Conservation (phyloP, 2,113 vertebrate species). For the Emydocephalus ijimae region DNA sequence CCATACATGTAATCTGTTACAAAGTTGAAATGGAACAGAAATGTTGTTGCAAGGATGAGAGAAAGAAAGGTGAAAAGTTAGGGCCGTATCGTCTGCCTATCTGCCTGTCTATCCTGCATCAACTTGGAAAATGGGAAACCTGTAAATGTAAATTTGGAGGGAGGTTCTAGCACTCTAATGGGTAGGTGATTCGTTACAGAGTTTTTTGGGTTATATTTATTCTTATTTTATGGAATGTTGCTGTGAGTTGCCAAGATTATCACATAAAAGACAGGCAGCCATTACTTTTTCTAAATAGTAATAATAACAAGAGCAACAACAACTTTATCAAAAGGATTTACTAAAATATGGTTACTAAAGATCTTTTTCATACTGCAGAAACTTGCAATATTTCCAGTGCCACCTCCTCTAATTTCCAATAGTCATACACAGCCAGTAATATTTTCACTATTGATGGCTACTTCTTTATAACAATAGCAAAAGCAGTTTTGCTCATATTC, state of each 20-base stretch:
- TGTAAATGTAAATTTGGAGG: not conserved
- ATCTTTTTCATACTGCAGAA: not conserved
- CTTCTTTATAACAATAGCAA: not conserved
- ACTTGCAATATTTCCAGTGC: not conserved
- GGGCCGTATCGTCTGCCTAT: not conserved
- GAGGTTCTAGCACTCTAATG: not conserved
- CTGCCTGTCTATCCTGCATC: not conserved
- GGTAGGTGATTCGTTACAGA: not conserved
- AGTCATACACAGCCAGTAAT: not conserved
- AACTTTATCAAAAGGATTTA: not conserved
- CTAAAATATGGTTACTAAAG: not conserved
- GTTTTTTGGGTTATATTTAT: not conserved
- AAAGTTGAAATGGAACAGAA: not conserved
- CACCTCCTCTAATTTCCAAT: not conserved
- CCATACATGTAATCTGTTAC: not conserved
- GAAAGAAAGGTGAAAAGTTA: not conserved
- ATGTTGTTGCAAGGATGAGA: not conserved
- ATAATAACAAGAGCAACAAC: not conserved
- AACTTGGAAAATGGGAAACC: not conserved
- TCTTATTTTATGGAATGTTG: not conserved
- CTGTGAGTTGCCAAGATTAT: not conserved
- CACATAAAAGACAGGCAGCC: not conserved
- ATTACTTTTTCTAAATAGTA: not conserved
- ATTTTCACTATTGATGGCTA: not conserved
- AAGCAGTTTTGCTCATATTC: not conserved